Percentiles rank a stretch among this genome's conserved stretches.
These are phyloP conservation scores for Siniperca obscura DNA, from an alignment of 2,797 vertebrate genomes.

Conservation along the genomic window DNA sequence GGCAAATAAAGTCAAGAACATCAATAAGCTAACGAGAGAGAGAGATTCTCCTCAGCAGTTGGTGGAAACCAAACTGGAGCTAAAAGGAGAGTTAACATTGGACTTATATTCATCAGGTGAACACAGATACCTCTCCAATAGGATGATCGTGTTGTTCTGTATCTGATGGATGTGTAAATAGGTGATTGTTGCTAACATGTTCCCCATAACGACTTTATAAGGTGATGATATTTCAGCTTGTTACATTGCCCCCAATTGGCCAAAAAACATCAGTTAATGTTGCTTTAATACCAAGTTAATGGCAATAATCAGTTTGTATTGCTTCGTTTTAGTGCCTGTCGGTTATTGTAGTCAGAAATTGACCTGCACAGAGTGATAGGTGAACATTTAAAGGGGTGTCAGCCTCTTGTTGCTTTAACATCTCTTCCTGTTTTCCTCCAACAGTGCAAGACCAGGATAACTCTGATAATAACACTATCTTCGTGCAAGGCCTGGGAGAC, in stretches of 20 bases:
- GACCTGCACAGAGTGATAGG: too few relatives aligned
- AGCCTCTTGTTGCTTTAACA: not conserved
- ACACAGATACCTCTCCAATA: too few relatives aligned
- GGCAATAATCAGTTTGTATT: not conserved
- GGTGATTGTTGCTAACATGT: too few relatives aligned
- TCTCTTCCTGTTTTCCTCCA: not conserved
- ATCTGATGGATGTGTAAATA: not conserved
- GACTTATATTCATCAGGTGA: too few relatives aligned
- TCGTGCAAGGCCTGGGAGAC: slow-evolving; percentile 93
- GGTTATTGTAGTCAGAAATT: not conserved
- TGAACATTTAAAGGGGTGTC: not conserved
- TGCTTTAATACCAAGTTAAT: too few relatives aligned
- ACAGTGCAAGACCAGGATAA: slow-evolving; percentile 91
- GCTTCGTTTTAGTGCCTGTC: not conserved
- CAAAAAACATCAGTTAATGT: not conserved
- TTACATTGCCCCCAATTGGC: too few relatives aligned
- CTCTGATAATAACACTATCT: slow-evolving; percentile 96
- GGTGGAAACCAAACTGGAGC: not conserved
- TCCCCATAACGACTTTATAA: not conserved
- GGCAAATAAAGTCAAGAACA: too few relatives aligned
- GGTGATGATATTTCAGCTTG: not conserved
- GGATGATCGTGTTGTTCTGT: not conserved
- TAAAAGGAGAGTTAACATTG: too few relatives aligned
- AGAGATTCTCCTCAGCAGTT: not conserved
- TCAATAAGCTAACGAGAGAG: too few relatives aligned